phyloP scores from a whole-genome alignment of 2,797 vertebrate genomes.

The Ptychadena robeensis region DNA sequence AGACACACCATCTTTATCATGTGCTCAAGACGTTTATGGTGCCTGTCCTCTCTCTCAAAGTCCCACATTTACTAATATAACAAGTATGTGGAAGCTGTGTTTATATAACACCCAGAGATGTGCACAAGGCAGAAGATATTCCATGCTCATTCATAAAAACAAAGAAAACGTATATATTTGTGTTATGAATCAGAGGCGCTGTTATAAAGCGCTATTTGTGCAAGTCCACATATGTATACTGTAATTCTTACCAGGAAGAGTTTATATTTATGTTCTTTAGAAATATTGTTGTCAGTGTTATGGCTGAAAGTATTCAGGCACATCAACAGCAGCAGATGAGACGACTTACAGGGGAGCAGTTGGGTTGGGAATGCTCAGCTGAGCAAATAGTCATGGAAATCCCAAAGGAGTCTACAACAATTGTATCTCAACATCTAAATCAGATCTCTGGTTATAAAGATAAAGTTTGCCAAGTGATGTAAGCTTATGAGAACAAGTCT shows the following conservation, averaged over 20 bases:
- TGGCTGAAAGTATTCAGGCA: constrained; percentile 30
- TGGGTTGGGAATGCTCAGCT: not conserved
- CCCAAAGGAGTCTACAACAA: not conserved
- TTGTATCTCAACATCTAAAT: not conserved
- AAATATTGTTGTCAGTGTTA: constrained; percentile 39
- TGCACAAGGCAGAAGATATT: not conserved
- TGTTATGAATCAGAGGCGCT: constrained; percentile 10
- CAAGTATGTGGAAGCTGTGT: constrained; percentile 10
- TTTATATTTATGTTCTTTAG: constrained; percentile 15
- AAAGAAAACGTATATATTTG: constrained; percentile 4
- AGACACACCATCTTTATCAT: constrained; percentile 39
- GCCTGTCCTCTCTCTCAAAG: constrained; percentile 9
- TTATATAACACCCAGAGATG: constrained; percentile 25
- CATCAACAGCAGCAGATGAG: constrained; percentile 6
- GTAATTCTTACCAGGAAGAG: not conserved
- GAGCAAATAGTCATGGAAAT: not conserved
- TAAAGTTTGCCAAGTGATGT: not conserved
- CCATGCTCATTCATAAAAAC: constrained; percentile 2
- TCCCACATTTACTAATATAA: constrained; percentile 12
- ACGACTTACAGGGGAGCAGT: not conserved
- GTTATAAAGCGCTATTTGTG: constrained; percentile 3
- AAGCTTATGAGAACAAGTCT: too few species aligned
- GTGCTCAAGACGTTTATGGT: constrained; percentile 1
- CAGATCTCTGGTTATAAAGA: not conserved
- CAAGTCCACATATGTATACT: not conserved